Base-by-base conservation (phyloP, 2,888 invertebrate genomes). In the Cryptocheilus praepositus region DNA sequence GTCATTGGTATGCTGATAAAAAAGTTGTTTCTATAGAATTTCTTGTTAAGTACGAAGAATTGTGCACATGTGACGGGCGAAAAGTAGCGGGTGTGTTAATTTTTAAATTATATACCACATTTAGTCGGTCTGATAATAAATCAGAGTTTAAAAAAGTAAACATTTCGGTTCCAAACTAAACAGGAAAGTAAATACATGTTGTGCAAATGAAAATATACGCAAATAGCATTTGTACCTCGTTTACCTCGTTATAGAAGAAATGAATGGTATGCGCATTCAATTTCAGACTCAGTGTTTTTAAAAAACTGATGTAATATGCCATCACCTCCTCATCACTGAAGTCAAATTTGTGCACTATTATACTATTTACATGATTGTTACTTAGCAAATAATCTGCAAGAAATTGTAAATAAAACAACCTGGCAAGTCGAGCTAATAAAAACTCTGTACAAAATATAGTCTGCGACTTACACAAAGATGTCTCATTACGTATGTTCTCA, bases 321-420 rank as follows among this genome's bases (percentile, higher is more conserved):
- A 99, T 98, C 56, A 99, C 98, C 91, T 99, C 99, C 90, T 99
- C 99, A 89, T 99, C 99, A 2, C 97, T 97, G 88, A 99, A 98
- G 90, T 99, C 99, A 91, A 99, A 99, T 90, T 98, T 98, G 90
- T 99, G 99, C 62, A 98, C 97, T 88, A 99, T 99, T 86, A 99
- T 99, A 57, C 97, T 98, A 90, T 99, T 99, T 46, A 99, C 98
- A 90, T 99, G 99, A 89, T 99, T 99, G 90, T 99, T 99, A 86
- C 99, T 99, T 64, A 99, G 91, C 64, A 99, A 91, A 89, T 99
- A 99, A 94, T 99, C 99, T 98, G 91, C 70, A 81, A 79, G 74
- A 7, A 59, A 25, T n/a, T n/a, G n/a, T n/a, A n/a, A 18, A 13
- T 25, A 5, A 43, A 16, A n/a, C 22, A 0, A 15, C 3, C 28